A percentile compares a stretch with the other conserved stretches of the same genome.
These are phyloP conservation scores for Megamerina dolium DNA, from an alignment of 2,888 invertebrate genomes.

Conservation along the genomic window DNA sequence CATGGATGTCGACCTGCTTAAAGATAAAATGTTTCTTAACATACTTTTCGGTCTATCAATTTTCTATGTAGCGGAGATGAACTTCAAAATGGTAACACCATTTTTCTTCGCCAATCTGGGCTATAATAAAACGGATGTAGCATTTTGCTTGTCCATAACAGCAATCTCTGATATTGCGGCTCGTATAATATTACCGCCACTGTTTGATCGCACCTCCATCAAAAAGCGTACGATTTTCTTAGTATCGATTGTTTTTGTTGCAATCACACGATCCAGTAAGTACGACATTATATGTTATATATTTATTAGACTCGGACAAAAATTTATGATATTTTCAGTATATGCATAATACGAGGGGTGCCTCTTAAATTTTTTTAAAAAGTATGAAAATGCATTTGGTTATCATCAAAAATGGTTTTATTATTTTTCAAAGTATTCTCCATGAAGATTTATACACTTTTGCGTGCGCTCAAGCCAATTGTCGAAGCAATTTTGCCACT, in stretches of 20 bases:
- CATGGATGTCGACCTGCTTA: slow-evolving; percentile 66
- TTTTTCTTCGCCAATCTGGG: slow-evolving; percentile 62
- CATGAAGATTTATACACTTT: too few species aligned
- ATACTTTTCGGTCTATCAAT: slow-evolving; percentile 66
- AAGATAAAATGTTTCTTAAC: slow-evolving; percentile 67
- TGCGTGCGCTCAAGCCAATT: too few species aligned
- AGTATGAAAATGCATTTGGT: too few species aligned
- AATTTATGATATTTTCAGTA: background rate
- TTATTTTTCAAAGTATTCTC: too few species aligned
- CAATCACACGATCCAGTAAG: slow-evolving; percentile 67
- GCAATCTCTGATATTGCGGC: slow-evolving; percentile 71
- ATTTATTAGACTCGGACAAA: background rate
- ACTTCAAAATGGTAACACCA: slow-evolving; percentile 68
- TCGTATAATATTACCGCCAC: slow-evolving; percentile 64
- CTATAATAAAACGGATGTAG: slow-evolving; percentile 61
- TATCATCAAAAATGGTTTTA: too few species aligned
- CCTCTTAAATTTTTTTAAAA: too few species aligned
- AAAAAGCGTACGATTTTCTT: slow-evolving; percentile 68
- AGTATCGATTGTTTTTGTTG: slow-evolving; percentile 64
- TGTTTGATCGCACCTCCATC: slow-evolving; percentile 63
- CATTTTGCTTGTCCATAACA: slow-evolving; percentile 68
- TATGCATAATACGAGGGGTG: too few species aligned
- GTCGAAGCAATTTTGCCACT: too few species aligned
- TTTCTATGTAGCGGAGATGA: slow-evolving; percentile 69
- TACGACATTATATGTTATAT: slow-evolving; percentile 20